phyloP scores from a whole-genome alignment of 2,113 vertebrate species.

The Canis aureus region DNA sequence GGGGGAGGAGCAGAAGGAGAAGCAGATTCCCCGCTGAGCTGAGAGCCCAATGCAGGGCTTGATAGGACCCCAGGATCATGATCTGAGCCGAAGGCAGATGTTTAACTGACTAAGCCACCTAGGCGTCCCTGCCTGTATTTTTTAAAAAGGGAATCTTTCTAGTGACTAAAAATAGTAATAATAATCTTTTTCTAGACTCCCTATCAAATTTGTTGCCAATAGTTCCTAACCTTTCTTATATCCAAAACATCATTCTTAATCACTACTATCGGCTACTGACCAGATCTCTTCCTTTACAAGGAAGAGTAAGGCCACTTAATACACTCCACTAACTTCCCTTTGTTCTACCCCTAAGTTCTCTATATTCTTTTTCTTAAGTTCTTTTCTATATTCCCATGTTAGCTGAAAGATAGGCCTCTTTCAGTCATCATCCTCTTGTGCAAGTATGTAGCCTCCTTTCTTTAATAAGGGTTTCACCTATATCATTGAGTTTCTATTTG shows the following conservation, averaged over 20 bases:
- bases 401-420: background rate
- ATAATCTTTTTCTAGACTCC: background rate
- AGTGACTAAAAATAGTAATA: background rate
- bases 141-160: background rate
- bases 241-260: background rate
- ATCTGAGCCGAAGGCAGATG: too few species aligned
- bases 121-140: background rate
- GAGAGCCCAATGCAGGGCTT: too few species aligned
- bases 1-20: too few species aligned
- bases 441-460: background rate
- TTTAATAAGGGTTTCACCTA: background rate
- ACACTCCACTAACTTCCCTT: background rate
- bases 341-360: background rate
- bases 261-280: background rate
- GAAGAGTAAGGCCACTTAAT: background rate
- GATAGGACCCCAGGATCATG: too few species aligned
- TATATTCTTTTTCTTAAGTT: background rate
- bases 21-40: too few species aligned
- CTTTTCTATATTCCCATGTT: background rate
- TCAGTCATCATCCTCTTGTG: background rate
- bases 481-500: background rate
- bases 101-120: too few species aligned
- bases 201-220: background rate
- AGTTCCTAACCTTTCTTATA: background rate
- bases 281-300: background rate